A percentile compares a stretch with the other conserved stretches of the same genome.
These are phyloP conservation scores for Taenioides sp. DNA, from an alignment of 2,797 vertebrate genomes.

Conservation along the genomic window DNA sequence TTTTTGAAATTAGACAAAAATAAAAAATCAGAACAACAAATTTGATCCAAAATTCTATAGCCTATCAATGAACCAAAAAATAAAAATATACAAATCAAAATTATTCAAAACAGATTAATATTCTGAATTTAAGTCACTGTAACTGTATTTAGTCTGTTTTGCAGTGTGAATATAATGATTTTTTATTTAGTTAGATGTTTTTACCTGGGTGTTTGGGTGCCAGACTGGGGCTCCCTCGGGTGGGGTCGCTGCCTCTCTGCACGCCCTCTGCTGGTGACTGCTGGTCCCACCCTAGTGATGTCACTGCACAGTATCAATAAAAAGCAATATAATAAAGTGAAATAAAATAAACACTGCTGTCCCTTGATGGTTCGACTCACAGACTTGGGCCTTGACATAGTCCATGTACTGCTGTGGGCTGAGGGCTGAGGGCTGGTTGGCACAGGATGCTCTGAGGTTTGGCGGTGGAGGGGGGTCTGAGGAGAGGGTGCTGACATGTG, in stretches of 20 bases:
- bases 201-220: constrained; percentile 82
- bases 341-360: no score
- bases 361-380: constrained; percentile 67
- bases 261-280: constrained; percentile 25
- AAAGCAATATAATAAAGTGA: no score
- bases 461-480: constrained; percentile 82
- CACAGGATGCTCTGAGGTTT: constrained; percentile 89
- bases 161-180: background rate
- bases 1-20: no score
- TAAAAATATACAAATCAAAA: no score
- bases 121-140: background rate
- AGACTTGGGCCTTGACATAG: constrained; percentile 90
- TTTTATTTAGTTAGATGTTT: background rate
- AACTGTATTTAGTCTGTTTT: background rate
- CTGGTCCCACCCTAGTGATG: constrained; percentile 27
- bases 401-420: constrained; percentile 90
- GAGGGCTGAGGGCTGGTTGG: constrained; percentile 89
- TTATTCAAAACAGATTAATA: no score
- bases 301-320: no score
- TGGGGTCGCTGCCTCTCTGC: constrained; percentile 53
- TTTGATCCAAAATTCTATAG: no score
- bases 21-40: no score
- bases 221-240: constrained; percentile 62
- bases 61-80: no score
- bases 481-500: constrained; percentile 89